These are phyloP conservation scores for Olivierus martensii DNA, from an alignment of 1,140 invertebrate species.

Conservation along the genomic window DNA sequence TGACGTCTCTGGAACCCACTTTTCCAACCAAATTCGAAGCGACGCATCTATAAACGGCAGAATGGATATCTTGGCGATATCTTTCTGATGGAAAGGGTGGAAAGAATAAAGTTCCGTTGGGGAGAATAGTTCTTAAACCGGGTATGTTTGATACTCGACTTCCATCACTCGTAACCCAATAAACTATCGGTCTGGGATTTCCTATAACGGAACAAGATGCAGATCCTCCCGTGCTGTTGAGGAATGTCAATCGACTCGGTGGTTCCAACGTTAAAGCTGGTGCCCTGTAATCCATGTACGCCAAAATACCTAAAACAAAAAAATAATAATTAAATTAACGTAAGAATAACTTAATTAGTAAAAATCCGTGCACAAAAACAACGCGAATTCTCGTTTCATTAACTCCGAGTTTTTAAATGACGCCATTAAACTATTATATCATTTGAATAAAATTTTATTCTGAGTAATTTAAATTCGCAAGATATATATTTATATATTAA, in stretches of 20 bases:
- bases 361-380: too few relatives aligned
- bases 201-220: conserved; percentile 30
- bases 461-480: too few relatives aligned
- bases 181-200: conserved; percentile 27
- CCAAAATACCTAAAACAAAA: conserved; percentile 2
- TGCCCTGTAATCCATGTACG: conserved; percentile 10
- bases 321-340: too few relatives aligned
- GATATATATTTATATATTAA: too few relatives aligned
- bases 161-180: conserved; percentile 30
- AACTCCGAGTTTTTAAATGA: too few relatives aligned
- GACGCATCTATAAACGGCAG: conserved; percentile 27
- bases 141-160: conserved; percentile 23
- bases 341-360: too few relatives aligned
- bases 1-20: conserved; percentile 27
- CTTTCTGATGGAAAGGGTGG: conserved; percentile 83
- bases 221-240: conserved; percentile 28
- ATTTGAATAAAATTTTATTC: too few relatives aligned
- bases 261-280: conserved; percentile 22
- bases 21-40: conserved; percentile 28
- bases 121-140: conserved; percentile 24
- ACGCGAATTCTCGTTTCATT: too few relatives aligned
- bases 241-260: conserved; percentile 26
- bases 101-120: conserved; percentile 47
- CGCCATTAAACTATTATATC: too few relatives aligned
- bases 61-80: conserved; percentile 41